Base-by-base conservation (phyloP, 1,140 invertebrate species). In the Trichonephila clavipes region DNA sequence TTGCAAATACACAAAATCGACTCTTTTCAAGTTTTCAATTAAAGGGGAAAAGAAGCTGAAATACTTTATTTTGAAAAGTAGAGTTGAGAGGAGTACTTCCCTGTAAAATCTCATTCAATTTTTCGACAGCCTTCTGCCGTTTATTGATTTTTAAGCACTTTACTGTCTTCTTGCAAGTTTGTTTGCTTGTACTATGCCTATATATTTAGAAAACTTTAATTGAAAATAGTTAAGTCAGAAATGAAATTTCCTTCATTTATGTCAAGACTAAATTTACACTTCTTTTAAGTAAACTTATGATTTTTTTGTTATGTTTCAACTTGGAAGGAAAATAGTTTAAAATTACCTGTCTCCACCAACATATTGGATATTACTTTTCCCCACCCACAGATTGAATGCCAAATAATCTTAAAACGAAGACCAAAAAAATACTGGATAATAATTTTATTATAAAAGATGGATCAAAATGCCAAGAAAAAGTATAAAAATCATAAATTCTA, bases 11-110 rank as follows among this genome's bases (percentile, higher is more conserved):
- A 77, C 72, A 77, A 28, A 77, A 77, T 28, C 0, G 7, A 77
- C 72, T 77, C 72, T 77, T 77, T 77, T 77, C 24, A 77, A 34
- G 16, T 34, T 77, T 77, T 77, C 72, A 77, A 77, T 77, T 77
- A 77, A 77, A 77, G 34, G 28, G 72, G 72, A 77, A 40, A 34
- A 77, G 72, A 40, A 77, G 14, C 34, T 77, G 72, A 77, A 77
- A 28, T 77, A 77, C 28, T 77, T 77, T 77, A 77, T 77, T 34
- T 77, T 77, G 72, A 77, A 77, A 28, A 77, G 66, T 4, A 7
- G 21, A 69, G 24, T 28, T 24, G 66, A 69, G 66, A 69, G 72
- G 34, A 34, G 28, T 19, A 19, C 28, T 77, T 18, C 21, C 18
- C 28, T 77, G 72, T 34, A 34, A 77, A 77, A 24, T 7, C 72